Evolutionary conservation across 1,140 invertebrate genomes (phyloP), one percentile per base, ranked within the genome.

Genomic region (Aricia agestis): DNA sequence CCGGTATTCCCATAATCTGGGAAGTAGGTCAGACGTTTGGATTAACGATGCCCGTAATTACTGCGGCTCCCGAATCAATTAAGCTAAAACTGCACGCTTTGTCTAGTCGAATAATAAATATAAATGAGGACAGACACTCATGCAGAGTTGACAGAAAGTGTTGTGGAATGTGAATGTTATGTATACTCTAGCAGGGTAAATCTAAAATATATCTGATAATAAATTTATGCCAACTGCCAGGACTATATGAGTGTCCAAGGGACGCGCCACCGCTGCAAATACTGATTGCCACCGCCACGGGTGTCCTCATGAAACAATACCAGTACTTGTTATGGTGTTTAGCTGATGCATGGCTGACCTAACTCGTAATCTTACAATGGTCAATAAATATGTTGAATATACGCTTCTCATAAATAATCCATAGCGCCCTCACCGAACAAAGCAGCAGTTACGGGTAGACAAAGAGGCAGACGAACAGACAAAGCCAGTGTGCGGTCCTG

Each of bases 391-490:
- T 52, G 45, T 15, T 15, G 45, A 52, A 52, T 52, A 52, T 52
- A 13, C 9, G 10, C 10, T 13, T 52, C 45, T 52, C 45, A 52
- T 52, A 52, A 52, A 52, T 52, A 52, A 52, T 52, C 45, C 45
- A 52, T 52, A 52, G 45, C 45, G 45, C 13, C 45, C 45, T 42
- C 45, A 5, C 9, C 6, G 45, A 52, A 52, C 45, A 52, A 52
- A 52, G 45, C 45, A 52, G 45, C 45, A 52, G 45, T 52, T 52
- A 52, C 11, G 10, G 70, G 74, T 74, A 81, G 77, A 83, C 80
- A 82, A 83, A 80, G 78, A 75, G 78, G 76, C 80, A 83, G 82
- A 83, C 82, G 71, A 70, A 81, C 82, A 83, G 80, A 83, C 45
- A 52, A 52, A 52, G 45, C 45, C 45, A 77, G 74, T 77, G 77